A percentile compares a stretch with the other conserved stretches of the same genome.
Evolutionary conservation across 2,797 vertebrate species (phyloP).

Genomic region (Iguana delicatissima): DNA sequence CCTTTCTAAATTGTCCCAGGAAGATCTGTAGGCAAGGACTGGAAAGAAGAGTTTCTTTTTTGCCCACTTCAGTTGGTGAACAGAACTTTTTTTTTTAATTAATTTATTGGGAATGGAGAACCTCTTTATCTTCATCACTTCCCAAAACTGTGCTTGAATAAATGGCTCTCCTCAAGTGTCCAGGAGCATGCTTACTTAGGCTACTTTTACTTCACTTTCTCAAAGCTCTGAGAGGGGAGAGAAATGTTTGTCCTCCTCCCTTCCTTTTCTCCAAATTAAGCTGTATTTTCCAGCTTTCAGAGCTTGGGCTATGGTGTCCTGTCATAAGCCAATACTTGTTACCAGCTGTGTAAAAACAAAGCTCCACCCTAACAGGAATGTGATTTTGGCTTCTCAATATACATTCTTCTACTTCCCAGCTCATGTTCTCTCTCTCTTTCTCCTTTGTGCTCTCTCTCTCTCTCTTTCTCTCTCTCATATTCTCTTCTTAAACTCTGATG

Average conservation of each 20-base stretch:
- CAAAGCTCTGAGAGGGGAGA: background rate
- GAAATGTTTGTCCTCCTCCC: background rate
- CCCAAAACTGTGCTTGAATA: background rate
- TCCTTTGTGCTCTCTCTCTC: background rate
- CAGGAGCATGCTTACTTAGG: background rate
- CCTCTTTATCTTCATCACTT: background rate
- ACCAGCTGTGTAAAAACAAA: constrained; percentile 31
- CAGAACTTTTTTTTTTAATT: no score
- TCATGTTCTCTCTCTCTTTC: background rate
- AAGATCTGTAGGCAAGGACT: background rate
- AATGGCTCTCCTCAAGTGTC: background rate
- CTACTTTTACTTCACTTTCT: background rate
- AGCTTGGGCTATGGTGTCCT: constrained; percentile 21
- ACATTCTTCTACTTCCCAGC: background rate
- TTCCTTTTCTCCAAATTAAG: background rate
- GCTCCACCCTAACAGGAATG: constrained; percentile 39
- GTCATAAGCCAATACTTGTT: constrained; percentile 29
- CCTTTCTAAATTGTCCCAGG: background rate
- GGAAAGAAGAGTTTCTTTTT: background rate
- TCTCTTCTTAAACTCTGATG: background rate
- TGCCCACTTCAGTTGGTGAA: background rate
- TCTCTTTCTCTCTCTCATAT: background rate
- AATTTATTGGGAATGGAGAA: no score
- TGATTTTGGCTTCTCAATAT: constrained; percentile 18
- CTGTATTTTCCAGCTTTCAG: constrained; percentile 12